Evolutionary conservation across 1,140 invertebrate species (phyloP).

Genomic region (Caenorhabditis latens): DNA sequence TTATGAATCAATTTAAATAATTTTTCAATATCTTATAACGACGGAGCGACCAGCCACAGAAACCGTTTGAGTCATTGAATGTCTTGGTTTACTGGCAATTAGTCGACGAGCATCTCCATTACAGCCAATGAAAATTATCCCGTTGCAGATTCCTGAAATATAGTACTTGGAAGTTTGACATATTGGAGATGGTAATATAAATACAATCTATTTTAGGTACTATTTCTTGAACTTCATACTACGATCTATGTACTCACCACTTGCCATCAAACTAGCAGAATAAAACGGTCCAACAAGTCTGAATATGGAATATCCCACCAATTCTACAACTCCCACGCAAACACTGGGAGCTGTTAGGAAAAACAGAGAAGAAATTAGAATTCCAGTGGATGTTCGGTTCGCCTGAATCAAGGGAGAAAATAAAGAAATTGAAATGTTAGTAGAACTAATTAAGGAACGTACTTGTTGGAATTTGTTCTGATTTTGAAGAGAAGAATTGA

Average conservation of each 20-base stretch:
- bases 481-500: not conserved
- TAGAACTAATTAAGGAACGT: not conserved
- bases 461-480: constrained; percentile 22
- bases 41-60: not conserved
- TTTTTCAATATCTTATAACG: no score
- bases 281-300: constrained; percentile 21
- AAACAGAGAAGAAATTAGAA: constrained; percentile 20
- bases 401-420: not conserved
- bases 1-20: no score
- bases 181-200: no score
- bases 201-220: no score
- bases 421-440: not conserved
- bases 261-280: constrained; percentile 27
- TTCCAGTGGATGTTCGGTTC: constrained; percentile 30
- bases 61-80: not conserved
- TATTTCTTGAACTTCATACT: no score
- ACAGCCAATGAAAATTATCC: constrained; percentile 3
- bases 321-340: constrained; percentile 22
- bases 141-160: constrained; percentile 28
- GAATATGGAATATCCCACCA: constrained; percentile 40
- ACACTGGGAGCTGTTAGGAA: constrained; percentile 25
- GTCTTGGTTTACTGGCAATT: not conserved
- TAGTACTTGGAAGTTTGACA: no score
- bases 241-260: not conserved
- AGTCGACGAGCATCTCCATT: constrained; percentile 5